phyloP scores from a whole-genome alignment of 2,113 vertebrate genomes.

The Sardina pilchardus region DNA sequence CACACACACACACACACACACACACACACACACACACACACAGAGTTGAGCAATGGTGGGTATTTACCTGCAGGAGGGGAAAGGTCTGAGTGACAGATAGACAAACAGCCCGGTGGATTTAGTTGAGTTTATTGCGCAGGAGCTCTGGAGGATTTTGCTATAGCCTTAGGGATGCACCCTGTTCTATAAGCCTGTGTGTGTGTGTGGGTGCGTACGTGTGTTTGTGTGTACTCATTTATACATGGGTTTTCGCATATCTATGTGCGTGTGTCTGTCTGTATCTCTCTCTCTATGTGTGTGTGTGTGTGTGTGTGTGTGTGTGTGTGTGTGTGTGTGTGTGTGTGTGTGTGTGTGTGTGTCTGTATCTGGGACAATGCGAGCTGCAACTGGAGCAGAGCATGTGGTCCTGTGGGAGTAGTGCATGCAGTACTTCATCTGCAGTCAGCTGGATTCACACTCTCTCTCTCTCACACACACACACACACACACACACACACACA shows the following conservation, averaged over 20 bases:
- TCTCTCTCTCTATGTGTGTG: not conserved
- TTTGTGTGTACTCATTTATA: slow-evolving; percentile 3
- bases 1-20: not conserved
- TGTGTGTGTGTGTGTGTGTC: slow-evolving; percentile 3
- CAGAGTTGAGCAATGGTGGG: not conserved
- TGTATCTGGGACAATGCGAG: not conserved
- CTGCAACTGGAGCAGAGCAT: not conserved
- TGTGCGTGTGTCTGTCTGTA: not conserved
- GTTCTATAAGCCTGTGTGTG: slow-evolving; percentile 6
- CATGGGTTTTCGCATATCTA: not conserved
- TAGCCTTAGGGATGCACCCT: not conserved
- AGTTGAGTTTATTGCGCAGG: too few relatives aligned
- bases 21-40: not conserved
- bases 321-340: not conserved
- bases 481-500: not conserved
- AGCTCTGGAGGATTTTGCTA: not conserved
- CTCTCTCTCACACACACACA: not conserved
- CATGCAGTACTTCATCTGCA: not conserved
- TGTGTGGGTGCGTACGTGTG: slow-evolving; percentile 28
- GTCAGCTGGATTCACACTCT: not conserved
- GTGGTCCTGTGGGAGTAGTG: not conserved
- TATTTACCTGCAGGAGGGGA: not conserved
- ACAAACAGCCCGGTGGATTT: not conserved
- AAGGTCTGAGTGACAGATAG: not conserved
- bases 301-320: not conserved